These are phyloP conservation scores for Pardosa pseudoannulata DNA, from an alignment of 2,888 invertebrate genomes.

Conservation along the genomic window DNA sequence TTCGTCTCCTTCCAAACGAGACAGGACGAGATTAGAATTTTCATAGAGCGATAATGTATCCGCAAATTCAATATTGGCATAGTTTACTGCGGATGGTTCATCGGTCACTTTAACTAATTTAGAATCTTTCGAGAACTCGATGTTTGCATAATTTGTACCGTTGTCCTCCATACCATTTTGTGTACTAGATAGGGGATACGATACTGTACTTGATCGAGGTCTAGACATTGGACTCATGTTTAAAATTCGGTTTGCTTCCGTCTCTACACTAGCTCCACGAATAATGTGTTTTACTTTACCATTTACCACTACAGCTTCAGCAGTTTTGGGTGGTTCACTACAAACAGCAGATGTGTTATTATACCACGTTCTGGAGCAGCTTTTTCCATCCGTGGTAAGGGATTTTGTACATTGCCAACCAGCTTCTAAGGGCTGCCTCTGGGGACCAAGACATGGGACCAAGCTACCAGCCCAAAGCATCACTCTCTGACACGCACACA, in stretches of 20 bases:
- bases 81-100: slow-evolving; percentile 49
- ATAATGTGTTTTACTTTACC: slow-evolving; percentile 62
- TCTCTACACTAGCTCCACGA: slow-evolving; percentile 41
- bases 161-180: background rate
- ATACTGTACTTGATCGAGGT: slow-evolving; percentile 51
- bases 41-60: slow-evolving; percentile 87
- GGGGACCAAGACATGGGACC: slow-evolving; percentile 65
- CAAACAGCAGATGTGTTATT: slow-evolving; percentile 48
- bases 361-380: slow-evolving; percentile 42
- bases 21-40: slow-evolving; percentile 80
- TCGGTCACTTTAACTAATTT: slow-evolving; percentile 27
- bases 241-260: slow-evolving; percentile 2
- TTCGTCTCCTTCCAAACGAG: slow-evolving; percentile 36
- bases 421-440: slow-evolving; percentile 25
- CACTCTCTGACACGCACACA: slow-evolving; percentile 70
- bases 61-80: slow-evolving; percentile 82
- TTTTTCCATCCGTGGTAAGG: slow-evolving; percentile 8
- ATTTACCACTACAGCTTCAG: slow-evolving; percentile 48
- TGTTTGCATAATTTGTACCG: slow-evolving; percentile 57
- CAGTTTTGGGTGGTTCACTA: slow-evolving; percentile 59
- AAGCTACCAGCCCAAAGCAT: slow-evolving; percentile 72
- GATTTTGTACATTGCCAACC: slow-evolving; percentile 33
- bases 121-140: slow-evolving; percentile 41
- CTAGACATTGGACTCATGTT: slow-evolving; percentile 19
- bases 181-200: slow-evolving; percentile 20